These are phyloP conservation scores for Parapsyche elsis DNA, from an alignment of 1,140 invertebrate genomes.

Conservation along the genomic window DNA sequence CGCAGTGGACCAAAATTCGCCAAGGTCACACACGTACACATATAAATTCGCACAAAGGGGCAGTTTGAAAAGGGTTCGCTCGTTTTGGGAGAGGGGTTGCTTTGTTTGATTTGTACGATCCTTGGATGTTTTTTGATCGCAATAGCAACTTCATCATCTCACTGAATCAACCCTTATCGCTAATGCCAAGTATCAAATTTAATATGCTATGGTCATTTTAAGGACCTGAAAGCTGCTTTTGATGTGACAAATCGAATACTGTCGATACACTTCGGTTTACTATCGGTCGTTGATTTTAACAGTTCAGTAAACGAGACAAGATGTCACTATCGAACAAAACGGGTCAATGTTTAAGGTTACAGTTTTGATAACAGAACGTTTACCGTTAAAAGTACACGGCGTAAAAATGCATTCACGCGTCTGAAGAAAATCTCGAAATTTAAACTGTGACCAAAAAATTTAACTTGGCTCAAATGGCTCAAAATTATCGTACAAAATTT, in stretches of 20 bases:
- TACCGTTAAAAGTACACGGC: not conserved
- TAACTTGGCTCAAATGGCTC: too few species aligned
- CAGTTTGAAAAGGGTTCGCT: not conserved
- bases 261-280: too few species aligned
- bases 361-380: not conserved
- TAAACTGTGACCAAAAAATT: too few species aligned
- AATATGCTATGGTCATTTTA: too few species aligned
- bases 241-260: too few species aligned
- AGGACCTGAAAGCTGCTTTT: too few species aligned
- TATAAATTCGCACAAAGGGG: slow-evolving; percentile 1
- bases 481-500: too few species aligned
- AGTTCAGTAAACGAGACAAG: too few species aligned
- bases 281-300: too few species aligned
- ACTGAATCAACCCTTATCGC: not conserved
- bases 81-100: not conserved
- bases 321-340: not conserved
- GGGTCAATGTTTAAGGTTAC: not conserved
- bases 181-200: too few species aligned
- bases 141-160: not conserved
- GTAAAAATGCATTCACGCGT: too few species aligned
- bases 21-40: slow-evolving; percentile 9
- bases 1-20: slow-evolving; percentile 29
- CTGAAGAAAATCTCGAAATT: too few species aligned
- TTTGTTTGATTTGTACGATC: not conserved
- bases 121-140: not conserved